Conservation (phyloP, 2,888 invertebrate genomes). For the Apocheima hispidaria region DNA sequence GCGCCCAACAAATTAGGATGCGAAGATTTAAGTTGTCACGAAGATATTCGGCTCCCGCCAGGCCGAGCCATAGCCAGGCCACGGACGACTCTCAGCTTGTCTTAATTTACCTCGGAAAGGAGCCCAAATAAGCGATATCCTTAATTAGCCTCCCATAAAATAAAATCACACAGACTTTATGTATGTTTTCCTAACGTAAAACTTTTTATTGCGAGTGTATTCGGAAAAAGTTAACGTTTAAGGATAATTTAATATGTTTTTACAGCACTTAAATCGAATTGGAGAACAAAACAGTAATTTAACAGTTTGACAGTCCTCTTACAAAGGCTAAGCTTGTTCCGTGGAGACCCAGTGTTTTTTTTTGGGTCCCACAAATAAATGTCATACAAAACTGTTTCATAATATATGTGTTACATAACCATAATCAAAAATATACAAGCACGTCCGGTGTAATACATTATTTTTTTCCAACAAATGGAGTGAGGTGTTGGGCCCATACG, state of each 20-base stretch:
- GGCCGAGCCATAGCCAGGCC: constrained; percentile 35
- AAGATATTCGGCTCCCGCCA: constrained; percentile 58
- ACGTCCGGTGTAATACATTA: no score
- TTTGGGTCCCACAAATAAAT: no score
- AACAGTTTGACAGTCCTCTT: no score
- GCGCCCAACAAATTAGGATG: constrained; percentile 72
- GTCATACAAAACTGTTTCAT: no score
- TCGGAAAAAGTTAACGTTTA: constrained; percentile 34
- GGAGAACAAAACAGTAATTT: constrained; percentile 7
- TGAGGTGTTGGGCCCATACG: no score
- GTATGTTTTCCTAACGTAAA: constrained; percentile 55
- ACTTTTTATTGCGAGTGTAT: constrained; percentile 38
- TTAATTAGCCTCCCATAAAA: constrained; percentile 61
- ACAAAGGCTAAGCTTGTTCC: no score
- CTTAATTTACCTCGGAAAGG: constrained; percentile 31
- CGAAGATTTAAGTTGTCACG: constrained; percentile 68
- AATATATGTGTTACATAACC: no score
- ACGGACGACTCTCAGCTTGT: constrained; percentile 32
- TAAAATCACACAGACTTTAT: constrained; percentile 52
- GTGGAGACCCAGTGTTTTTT: no score
- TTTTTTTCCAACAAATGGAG: no score
- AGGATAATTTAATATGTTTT: neutral
- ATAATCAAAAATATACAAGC: no score
- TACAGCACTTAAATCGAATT: constrained; percentile 1
- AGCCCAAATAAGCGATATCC: constrained; percentile 59